Base-by-base conservation (phyloP, 2,113 vertebrate species). In the Eublepharis macularius region DNA sequence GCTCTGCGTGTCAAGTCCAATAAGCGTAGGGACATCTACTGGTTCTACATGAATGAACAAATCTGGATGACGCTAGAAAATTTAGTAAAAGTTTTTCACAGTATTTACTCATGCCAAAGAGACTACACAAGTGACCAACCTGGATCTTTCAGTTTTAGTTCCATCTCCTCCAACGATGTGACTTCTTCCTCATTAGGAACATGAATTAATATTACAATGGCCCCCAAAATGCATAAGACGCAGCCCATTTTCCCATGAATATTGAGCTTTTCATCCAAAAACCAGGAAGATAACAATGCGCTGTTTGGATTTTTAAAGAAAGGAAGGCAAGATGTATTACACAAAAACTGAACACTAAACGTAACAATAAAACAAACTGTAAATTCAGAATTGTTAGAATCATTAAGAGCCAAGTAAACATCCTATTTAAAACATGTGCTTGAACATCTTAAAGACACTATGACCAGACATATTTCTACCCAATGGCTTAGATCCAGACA, bases 171-270 rank as follows among this genome's bases (percentile, higher is more conserved):
- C 82, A 97, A 83, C 41, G 97, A 96, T n/a, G 94, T 91, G 65
- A 97, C 95, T 88, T 97, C 95, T 43, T 97, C 96, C 84, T 97
- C 97, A 57, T 94, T 88, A 0, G 97, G 97, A 36, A 97, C 96
- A 1, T 97, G 97, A 88, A 97, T 96, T 54, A 97, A 96, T 96
- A 97, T 97, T 92, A 97, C 92, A 0, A 96, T 97, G 68, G 97
- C 97, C 19, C 97, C 97, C 93, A 97, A 39, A 84, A 97, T 57
- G 80, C 97, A 95, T 87, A 97, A 88, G 17, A 96, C 12, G 16
- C 97, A 97, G 87, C 97, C 97, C 73, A 97, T 88, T 86, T 97
- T 97, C 9, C 97, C 97, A 68, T 97, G 97, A 90, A 97, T 95
- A 87, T 97, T 97, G 90, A 97, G 90, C 68, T 93, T 94, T 89